Percentiles rank a stretch among this genome's conserved stretches.
Evolutionary conservation across 2,797 vertebrate genomes (phyloP).

Genomic region (Phoeniculus purpureus): DNA sequence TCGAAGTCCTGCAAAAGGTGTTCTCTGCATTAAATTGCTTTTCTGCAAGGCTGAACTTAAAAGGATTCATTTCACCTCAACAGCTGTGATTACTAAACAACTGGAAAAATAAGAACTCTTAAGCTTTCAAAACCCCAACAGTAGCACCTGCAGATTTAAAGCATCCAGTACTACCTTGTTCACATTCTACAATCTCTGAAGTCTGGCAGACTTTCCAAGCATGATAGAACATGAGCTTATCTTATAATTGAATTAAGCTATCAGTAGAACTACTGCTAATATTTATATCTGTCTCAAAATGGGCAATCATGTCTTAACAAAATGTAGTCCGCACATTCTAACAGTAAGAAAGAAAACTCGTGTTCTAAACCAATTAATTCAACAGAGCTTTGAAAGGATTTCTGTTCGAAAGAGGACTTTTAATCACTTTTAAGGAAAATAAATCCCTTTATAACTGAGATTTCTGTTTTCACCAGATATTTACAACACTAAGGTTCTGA

Average conservation of each 20-base stretch:
- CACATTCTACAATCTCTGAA: not conserved
- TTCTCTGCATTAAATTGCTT: not conserved
- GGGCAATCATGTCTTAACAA: not conserved
- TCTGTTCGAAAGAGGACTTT: not conserved
- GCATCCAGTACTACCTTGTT: not conserved
- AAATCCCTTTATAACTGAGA: too few species aligned
- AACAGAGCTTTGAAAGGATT: not conserved
- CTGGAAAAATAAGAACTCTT: not conserved
- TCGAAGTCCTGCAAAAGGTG: not conserved
- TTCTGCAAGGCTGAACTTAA: not conserved
- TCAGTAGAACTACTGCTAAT: not conserved
- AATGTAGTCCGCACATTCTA: not conserved
- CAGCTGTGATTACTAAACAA: not conserved
- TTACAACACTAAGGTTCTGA: not conserved
- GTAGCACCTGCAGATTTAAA: not conserved
- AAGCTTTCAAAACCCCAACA: not conserved
- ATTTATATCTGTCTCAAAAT: not conserved
- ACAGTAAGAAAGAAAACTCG: not conserved
- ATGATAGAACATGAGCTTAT: not conserved
- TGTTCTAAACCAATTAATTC: not conserved
- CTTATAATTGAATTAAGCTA: not conserved
- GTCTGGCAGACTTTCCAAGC: not conserved
- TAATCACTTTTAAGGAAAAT: not conserved
- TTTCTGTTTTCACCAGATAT: not conserved
- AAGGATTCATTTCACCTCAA: not conserved